Evolutionary conservation across 1,140 invertebrate species (phyloP), one percentile per base, ranked within the genome.

Genomic region (Hylaeus volcanicus): DNA sequence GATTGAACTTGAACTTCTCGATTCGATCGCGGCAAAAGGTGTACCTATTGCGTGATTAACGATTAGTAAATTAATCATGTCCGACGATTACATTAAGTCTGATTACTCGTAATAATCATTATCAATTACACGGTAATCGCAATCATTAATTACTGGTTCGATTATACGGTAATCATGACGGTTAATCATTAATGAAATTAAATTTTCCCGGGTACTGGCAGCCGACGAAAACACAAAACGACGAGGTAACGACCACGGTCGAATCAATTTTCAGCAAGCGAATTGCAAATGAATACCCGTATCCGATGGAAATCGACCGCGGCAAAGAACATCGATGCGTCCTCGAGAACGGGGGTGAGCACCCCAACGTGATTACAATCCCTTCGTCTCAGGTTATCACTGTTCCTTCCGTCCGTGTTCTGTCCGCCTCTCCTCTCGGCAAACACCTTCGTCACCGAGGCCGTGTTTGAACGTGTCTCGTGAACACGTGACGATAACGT

Each of bases 401-500:
- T 65, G 64, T 73, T 79, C 83, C 60, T 73, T 73, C 53, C 14
- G 39, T 53, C 48, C 75, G 60, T 26, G 48, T 58, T 39, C 61
- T 65, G 55, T 48, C 78, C 65, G 51, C 2, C 51, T 68, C 65
- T 56, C 26, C 65, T 74, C 61, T 60, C 45, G 58, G 65, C 55
- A 84, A 83, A 85, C 82, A 84, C 76, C 75, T 76, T 39, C 56
- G 58, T 63, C 60, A 43, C 39, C 56, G 64, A 81, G 66, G 61
- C 63, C n/a, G 60, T 79, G 77, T 80, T 77, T 69, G 82, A 85
- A 75, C 82, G 71, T 80, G 83, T 83, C 81, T 84, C 74, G 75
- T 48, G 83, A 83, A 69, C 82, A 75, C 82, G 83, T 73, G 82
- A 84, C 83, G 83, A 85, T 85, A 73, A 84, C 82, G 82, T 85